Conservation (phyloP, 2,888 invertebrate genomes). For the Volucella inanis region DNA sequence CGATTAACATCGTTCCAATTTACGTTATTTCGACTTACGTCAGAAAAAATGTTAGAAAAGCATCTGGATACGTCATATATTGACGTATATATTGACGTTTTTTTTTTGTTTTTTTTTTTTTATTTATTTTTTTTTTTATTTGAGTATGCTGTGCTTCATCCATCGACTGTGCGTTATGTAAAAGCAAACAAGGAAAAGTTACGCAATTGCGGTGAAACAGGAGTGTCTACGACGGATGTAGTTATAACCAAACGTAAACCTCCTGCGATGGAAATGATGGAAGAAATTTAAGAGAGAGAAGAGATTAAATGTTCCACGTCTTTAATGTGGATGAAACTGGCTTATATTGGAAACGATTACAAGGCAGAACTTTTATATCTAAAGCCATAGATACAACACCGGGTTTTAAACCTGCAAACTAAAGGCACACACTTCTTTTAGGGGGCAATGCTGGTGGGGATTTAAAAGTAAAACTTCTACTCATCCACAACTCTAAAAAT, state of each 20-base stretch:
- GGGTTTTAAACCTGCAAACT: background rate
- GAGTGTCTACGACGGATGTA: background rate
- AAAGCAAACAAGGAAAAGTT: background rate
- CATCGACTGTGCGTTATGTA: background rate
- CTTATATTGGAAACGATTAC: background rate
- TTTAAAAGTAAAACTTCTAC: background rate
- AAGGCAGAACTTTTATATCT: too few species aligned
- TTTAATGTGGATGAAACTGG: too few species aligned
- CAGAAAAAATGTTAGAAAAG: too few species aligned
- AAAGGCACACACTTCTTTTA: slow-evolving; percentile 1
- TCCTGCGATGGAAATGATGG: background rate
- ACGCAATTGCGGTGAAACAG: background rate
- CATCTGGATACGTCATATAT: too few species aligned
- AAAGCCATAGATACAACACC: too few species aligned
- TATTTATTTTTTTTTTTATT: too few species aligned
- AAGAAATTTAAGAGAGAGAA: background rate
- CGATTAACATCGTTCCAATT: too few species aligned
- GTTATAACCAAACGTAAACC: background rate
- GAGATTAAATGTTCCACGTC: too few species aligned
- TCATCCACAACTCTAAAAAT: slow-evolving; percentile 2
- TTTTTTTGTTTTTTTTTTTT: too few species aligned
- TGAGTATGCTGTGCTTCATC: background rate
- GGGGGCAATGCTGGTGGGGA: background rate
- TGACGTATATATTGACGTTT: too few species aligned
- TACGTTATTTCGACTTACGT: too few species aligned